Conservation (phyloP, 1,140 invertebrate genomes). For the Drosophila quadrilineata region DNA sequence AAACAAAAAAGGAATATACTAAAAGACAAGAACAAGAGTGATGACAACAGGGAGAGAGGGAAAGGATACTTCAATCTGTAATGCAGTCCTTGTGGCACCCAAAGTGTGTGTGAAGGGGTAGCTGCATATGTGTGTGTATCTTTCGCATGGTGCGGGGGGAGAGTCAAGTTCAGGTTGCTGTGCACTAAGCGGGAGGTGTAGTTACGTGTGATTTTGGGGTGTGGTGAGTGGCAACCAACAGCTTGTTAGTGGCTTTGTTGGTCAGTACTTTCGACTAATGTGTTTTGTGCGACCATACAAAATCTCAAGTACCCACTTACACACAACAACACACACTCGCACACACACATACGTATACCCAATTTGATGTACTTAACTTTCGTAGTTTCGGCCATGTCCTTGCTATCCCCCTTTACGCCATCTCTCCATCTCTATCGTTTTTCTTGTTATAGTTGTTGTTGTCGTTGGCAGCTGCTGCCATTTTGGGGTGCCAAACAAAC, state of each 20-base stretch:
- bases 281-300: slow-evolving; percentile 74
- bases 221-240: slow-evolving; percentile 44
- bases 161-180: not conserved
- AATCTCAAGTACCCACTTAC: slow-evolving; percentile 64
- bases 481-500: slow-evolving; percentile 55
- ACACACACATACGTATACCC: slow-evolving; percentile 28
- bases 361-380: slow-evolving; percentile 50
- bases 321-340: slow-evolving; percentile 32
- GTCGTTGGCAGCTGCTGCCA: slow-evolving; percentile 31
- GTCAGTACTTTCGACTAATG: slow-evolving; percentile 80
- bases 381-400: slow-evolving; percentile 27
- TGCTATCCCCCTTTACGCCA: no score
- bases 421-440: no score
- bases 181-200: not conserved
- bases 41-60: slow-evolving; percentile 35
- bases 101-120: not conserved
- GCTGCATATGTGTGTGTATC: not conserved
- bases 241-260: slow-evolving; percentile 79
- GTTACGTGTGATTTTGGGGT: slow-evolving; percentile 1
- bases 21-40: slow-evolving; percentile 22
- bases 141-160: not conserved
- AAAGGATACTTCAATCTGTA: slow-evolving; percentile 61
- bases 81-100: slow-evolving; percentile 4
- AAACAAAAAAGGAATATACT: slow-evolving; percentile 18
- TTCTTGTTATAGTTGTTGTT: slow-evolving; percentile 14